Evolutionary conservation across 2,888 invertebrate genomes (phyloP).

Genomic region (Clepsis dumicolana): DNA sequence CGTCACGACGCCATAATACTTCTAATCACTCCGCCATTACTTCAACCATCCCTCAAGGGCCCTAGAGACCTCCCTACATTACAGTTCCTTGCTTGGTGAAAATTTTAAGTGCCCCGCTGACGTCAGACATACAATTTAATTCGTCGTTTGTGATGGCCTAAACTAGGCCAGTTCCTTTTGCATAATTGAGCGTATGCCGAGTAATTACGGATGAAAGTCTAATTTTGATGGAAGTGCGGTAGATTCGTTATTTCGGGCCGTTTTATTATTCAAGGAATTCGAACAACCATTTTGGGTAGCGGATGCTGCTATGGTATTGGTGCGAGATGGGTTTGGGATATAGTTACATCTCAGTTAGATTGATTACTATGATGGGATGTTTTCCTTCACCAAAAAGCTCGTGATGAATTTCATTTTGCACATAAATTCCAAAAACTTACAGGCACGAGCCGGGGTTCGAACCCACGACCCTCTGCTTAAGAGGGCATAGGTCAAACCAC

Average conservation of each 20-base stretch:
- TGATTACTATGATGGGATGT: too few relatives aligned
- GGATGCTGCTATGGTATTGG: background rate
- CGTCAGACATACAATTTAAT: slow-evolving; percentile 41
- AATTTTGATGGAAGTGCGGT: slow-evolving; percentile 38
- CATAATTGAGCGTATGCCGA: slow-evolving; percentile 40
- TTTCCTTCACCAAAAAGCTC: too few relatives aligned
- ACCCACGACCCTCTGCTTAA: too few relatives aligned
- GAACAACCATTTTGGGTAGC: background rate
- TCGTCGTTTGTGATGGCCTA: slow-evolving; percentile 39
- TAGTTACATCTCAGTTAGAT: too few relatives aligned
- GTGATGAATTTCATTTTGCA: too few relatives aligned
- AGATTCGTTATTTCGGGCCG: slow-evolving; percentile 17
- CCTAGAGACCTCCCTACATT: slow-evolving; percentile 31
- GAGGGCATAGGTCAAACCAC: too few relatives aligned
- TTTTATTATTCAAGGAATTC: slow-evolving; percentile 24
- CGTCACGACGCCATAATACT: background rate
- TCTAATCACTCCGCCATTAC: background rate
- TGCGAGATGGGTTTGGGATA: too few relatives aligned
- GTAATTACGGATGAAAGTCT: slow-evolving; percentile 39
- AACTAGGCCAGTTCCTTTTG: slow-evolving; percentile 37
- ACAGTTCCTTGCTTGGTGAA: slow-evolving; percentile 40
- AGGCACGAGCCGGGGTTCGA: too few relatives aligned
- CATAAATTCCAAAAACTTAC: too few relatives aligned
- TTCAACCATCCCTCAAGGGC: slow-evolving; percentile 20
- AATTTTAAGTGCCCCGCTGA: slow-evolving; percentile 41